Evolutionary conservation across 1,140 invertebrate species (phyloP).

Genomic region (Brachionus manjavacas): DNA sequence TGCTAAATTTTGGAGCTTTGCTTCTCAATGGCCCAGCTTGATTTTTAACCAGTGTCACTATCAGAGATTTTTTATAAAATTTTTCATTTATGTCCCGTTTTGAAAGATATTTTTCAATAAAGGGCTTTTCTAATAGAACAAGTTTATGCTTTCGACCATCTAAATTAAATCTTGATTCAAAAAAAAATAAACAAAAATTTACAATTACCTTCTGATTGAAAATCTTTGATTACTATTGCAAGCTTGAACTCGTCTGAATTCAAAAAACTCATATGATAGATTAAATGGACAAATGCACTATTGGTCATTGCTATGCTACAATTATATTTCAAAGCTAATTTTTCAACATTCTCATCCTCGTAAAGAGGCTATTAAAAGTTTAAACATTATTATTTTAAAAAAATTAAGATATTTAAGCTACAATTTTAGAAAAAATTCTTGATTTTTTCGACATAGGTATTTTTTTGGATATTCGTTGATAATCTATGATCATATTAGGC

Average conservation of each 20-base stretch:
- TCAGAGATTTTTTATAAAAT: background rate
- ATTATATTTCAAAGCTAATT: slow-evolving; percentile 14
- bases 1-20: background rate
- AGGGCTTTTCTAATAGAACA: background rate
- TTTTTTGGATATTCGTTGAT: background rate
- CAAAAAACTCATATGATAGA: background rate
- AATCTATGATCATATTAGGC: slow-evolving; percentile 13
- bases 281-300: slow-evolving; percentile 16
- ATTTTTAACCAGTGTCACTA: slow-evolving; percentile 3
- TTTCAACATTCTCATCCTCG: slow-evolving; percentile 5
- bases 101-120: slow-evolving; percentile 26
- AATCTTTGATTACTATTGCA: background rate
- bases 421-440: slow-evolving; percentile 2
- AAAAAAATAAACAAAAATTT: background rate
- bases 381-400: background rate
- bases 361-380: background rate
- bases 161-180: background rate
- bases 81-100: slow-evolving; percentile 33
- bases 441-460: background rate
- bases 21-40: background rate
- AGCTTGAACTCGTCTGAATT: slow-evolving; percentile 13
- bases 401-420: background rate
- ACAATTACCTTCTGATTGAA: background rate
- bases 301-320: slow-evolving; percentile 24
- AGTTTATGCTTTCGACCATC: slow-evolving; percentile 7